Base-by-base conservation (phyloP, 2,797 vertebrate genomes). In the Naso thynnoides region DNA sequence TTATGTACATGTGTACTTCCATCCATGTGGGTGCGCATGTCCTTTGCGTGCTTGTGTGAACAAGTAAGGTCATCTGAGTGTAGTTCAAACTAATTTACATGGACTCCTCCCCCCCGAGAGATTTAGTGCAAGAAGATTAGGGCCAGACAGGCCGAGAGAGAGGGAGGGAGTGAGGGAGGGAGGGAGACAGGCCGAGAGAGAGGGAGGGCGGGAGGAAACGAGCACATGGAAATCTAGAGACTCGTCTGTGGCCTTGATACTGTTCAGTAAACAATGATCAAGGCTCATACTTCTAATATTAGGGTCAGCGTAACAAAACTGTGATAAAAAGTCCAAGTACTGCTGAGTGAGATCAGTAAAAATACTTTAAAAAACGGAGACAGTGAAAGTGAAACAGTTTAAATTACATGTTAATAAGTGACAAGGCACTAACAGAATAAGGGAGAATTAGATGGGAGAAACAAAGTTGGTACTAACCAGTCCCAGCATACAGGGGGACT, bases 401-500 rank as follows among this genome's bases (percentile, higher is more conserved):
- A 0, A 6, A 4, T 50, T 11, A 23, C 19, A 57, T 42, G 2
- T 75, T 27, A 47, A 49, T 70, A 31, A 42, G 47, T 26, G 36
- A 72, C 53, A 38, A 54, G 8, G 21, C 6, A 4, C 47, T 48
- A 33, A 29, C 19, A 31, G 3, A 62, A 15, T 21, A 24, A 44
- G 1, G 5, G 2, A 29, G 24, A n/a, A 2, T 11, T 53, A 26
- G 0, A 8, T 72, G 2, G 66, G 67, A 6, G 29, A 71, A 23
- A 18, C 60, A 62, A 26, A 41, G 54, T 33, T 49, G 19, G 36
- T 83, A 91, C 95, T 86, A 89, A 99, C 98, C 97, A 97, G 85
- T 86, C 97, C 97, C 83, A 99, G 96, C 98, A 99, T 98, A 89
- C 96, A 98, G 1, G 97, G 96, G 2, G 98, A 99, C 76, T 99